Conservation (phyloP, 2,113 vertebrate genomes). For the Tetrao urogallus region DNA sequence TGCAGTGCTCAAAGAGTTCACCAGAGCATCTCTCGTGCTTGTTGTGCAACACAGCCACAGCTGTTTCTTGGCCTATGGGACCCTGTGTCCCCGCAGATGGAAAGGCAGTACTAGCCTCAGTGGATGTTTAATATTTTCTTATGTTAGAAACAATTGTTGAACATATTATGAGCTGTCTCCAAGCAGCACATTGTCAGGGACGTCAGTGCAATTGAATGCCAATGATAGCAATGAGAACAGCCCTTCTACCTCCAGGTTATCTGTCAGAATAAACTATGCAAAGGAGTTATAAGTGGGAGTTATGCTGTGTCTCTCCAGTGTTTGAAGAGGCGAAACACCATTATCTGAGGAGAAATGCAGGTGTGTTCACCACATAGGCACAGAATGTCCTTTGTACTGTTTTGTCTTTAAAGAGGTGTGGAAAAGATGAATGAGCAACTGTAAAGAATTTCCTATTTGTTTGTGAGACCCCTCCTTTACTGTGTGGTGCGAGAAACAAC, state of each 20-base stretch:
- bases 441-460: background rate
- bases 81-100: background rate
- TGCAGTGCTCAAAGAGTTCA: background rate
- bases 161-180: constrained; percentile 37
- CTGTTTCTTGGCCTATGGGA: constrained; percentile 41
- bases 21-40: background rate
- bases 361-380: background rate
- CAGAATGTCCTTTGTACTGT: background rate
- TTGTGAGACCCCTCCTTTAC: background rate
- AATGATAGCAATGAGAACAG: background rate
- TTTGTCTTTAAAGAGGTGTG: background rate
- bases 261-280: background rate
- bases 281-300: background rate
- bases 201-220: background rate
- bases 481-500: background rate
- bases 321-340: background rate
- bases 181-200: constrained; percentile 33
- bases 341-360: background rate
- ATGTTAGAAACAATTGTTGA: background rate
- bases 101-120: constrained; percentile 5
- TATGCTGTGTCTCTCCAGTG: background rate
- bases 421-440: background rate
- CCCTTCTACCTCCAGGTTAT: constrained; percentile 11
- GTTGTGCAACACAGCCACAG: constrained; percentile 46
- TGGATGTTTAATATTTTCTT: constrained; percentile 45